These are phyloP conservation scores for Chrysaora quinquecirrha DNA, from an alignment of 30 jellyfish, hydroid and myxozoan genomes.

Conservation along the genomic window DNA sequence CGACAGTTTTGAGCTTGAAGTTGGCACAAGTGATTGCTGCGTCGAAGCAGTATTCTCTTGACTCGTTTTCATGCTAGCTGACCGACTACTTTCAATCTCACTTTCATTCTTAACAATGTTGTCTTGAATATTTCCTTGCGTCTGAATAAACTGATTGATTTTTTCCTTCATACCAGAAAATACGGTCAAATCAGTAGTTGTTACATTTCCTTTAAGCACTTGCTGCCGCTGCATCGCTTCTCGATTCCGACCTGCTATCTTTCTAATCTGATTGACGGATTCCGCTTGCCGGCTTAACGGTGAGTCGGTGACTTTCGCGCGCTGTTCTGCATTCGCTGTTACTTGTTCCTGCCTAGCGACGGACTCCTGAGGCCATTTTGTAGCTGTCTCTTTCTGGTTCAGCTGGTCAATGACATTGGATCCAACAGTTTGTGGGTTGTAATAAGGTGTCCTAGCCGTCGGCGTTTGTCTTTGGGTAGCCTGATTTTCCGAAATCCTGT, in stretches of 20 bases:
- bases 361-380: too few relatives aligned
- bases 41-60: not conserved
- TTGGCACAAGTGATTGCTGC: not conserved
- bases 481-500: too few relatives aligned
- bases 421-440: too few relatives aligned
- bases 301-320: slow-evolving; percentile 61
- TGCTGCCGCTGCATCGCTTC: slow-evolving; percentile 62
- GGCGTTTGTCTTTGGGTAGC: too few relatives aligned
- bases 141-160: not conserved
- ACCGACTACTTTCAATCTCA: too few relatives aligned
- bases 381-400: too few relatives aligned
- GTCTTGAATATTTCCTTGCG: not conserved
- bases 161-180: not conserved
- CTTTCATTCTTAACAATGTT: not conserved
- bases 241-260: slow-evolving; percentile 41
- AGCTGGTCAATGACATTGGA: too few relatives aligned
- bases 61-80: too few relatives aligned
- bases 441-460: too few relatives aligned
- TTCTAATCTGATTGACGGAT: slow-evolving; percentile 51
- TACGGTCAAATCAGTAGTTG: not conserved
- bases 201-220: slow-evolving; percentile 5
- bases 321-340: slow-evolving; percentile 26
- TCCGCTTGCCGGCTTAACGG: slow-evolving; percentile 69
- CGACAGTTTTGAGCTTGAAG: not conserved
- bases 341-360: too few relatives aligned